Conservation (phyloP, 1,140 invertebrate genomes). For the Ips nitidus region DNA sequence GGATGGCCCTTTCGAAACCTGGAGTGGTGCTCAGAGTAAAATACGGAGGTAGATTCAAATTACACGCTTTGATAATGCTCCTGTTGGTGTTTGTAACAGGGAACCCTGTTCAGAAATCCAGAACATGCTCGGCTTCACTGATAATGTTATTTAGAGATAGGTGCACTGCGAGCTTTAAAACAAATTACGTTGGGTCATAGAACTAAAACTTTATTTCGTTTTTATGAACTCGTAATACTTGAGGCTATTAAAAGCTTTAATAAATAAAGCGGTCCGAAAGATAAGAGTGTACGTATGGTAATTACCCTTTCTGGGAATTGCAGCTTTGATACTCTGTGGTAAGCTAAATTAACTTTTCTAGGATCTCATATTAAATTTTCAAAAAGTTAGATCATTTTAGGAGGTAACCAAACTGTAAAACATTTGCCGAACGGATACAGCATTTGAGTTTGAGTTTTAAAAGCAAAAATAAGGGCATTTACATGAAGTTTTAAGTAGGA, state of each 20-base stretch:
- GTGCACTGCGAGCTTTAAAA: slow-evolving; percentile 4
- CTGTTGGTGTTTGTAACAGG: too few species aligned
- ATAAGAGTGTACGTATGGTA: slow-evolving; percentile 10
- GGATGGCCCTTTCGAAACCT: background rate
- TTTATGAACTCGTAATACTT: slow-evolving; percentile 25
- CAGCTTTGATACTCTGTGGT: background rate
- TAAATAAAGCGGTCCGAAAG: slow-evolving; percentile 11
- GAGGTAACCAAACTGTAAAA: background rate
- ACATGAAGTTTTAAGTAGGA: background rate
- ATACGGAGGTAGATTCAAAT: too few species aligned
- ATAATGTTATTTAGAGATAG: too few species aligned
- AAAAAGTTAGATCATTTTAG: background rate
- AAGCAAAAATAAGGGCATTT: background rate
- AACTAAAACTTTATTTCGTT: slow-evolving; percentile 20
- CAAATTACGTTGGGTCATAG: slow-evolving; percentile 21
- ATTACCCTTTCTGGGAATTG: slow-evolving; percentile 3
- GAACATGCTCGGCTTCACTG: too few species aligned
- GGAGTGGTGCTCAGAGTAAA: background rate
- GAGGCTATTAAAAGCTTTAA: slow-evolving; percentile 25
- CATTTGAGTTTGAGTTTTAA: too few species aligned
- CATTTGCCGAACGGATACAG: too few species aligned
- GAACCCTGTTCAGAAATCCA: too few species aligned
- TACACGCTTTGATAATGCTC: too few species aligned
- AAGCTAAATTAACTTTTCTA: too few species aligned
- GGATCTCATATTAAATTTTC: background rate